Percentiles rank a stretch among this genome's conserved stretches.
These are phyloP conservation scores for Lepilemur septentrionalis DNA, from an alignment of 2,797 vertebrate genomes.

Conservation along the genomic window DNA sequence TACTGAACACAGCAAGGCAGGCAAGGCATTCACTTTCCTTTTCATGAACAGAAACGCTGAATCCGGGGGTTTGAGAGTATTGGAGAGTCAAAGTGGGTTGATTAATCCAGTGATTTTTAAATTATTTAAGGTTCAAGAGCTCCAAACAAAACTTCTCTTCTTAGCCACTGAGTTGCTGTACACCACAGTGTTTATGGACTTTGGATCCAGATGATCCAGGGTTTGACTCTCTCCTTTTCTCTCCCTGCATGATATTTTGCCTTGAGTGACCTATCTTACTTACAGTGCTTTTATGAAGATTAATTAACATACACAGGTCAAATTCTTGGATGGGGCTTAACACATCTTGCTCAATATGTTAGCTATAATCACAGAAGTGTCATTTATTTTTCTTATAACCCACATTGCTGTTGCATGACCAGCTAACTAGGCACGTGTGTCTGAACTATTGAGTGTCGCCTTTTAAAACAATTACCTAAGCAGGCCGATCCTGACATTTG, in stretches of 20 bases:
- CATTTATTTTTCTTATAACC: background rate
- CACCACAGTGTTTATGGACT: background rate
- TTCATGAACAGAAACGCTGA: conserved; percentile 41
- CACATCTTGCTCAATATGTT: background rate
- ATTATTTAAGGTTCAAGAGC: conserved; percentile 18
- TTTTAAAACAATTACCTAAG: background rate
- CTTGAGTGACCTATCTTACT: background rate
- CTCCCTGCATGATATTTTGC: background rate
- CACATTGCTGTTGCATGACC: background rate
- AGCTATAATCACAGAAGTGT: background rate
- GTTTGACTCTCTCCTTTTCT: background rate
- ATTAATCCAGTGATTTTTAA: conserved; percentile 26
- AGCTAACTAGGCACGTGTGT: background rate
- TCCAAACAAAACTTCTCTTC: conserved; percentile 10
- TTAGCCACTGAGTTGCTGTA: background rate
- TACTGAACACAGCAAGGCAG: background rate
- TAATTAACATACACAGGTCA: background rate
- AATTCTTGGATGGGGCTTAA: background rate
- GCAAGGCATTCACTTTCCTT: background rate
- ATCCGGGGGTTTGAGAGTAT: background rate
- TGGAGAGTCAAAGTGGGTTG: background rate
- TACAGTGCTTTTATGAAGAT: background rate
- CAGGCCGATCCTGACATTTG: background rate
- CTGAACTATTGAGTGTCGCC: background rate
- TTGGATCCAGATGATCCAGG: background rate